Conservation (phyloP, 1,140 invertebrate genomes). For the Coboldia fuscipes region DNA sequence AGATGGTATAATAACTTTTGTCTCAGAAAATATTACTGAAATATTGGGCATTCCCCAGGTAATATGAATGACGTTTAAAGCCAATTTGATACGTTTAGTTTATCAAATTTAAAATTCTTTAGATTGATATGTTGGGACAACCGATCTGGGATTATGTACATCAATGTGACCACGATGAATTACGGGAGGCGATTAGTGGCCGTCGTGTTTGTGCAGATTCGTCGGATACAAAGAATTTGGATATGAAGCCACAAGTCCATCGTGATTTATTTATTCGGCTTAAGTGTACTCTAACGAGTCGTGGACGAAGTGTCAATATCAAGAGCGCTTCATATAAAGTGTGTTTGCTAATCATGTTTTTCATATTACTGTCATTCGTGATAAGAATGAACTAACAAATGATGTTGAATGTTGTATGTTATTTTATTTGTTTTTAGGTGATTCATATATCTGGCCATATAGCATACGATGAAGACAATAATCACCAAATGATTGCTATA, state of each 20-base stretch:
- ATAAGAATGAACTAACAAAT: no score
- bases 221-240: conserved; percentile 14
- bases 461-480: conserved; percentile 24
- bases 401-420: no score
- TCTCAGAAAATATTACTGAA: conserved; percentile 75
- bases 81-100: not conserved
- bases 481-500: conserved; percentile 39
- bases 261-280: conserved; percentile 58
- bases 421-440: conserved; percentile 35
- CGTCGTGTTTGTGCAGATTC: conserved; percentile 11
- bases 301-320: conserved; percentile 76
- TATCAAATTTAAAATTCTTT: conserved; percentile 4
- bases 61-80: conserved; percentile 5
- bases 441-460: conserved; percentile 71
- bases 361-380: no score
- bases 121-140: conserved; percentile 88
- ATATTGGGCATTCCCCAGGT: conserved; percentile 82
- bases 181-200: conserved; percentile 47
- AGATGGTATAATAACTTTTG: conserved; percentile 77
- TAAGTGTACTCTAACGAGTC: conserved; percentile 78
- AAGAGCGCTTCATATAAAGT: conserved; percentile 90
- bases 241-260: conserved; percentile 16
- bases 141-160: conserved; percentile 86
- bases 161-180: conserved; percentile 85
- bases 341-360: conserved; percentile 5